These are phyloP conservation scores for Morphnarchus princeps DNA, from an alignment of 2,113 vertebrate genomes.

Conservation along the genomic window DNA sequence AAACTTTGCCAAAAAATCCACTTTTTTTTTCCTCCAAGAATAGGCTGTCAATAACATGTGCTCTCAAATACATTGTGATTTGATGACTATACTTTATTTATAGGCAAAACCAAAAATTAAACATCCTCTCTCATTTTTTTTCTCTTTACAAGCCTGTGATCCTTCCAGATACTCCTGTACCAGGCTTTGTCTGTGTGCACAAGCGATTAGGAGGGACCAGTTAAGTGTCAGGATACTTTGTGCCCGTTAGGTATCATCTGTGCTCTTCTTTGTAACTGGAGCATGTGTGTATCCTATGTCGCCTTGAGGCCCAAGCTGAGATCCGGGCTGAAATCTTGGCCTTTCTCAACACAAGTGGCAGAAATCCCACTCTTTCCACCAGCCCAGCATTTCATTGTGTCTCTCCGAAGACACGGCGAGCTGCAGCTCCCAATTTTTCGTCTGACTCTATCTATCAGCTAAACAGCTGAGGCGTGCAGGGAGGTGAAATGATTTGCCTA, in stretches of 20 bases:
- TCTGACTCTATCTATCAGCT: not conserved
- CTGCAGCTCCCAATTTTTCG: not conserved
- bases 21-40: constrained; percentile 60
- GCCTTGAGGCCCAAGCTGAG: not conserved
- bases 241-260: not conserved
- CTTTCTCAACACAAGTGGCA: not conserved
- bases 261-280: not conserved
- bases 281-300: not conserved
- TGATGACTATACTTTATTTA: constrained; percentile 68
- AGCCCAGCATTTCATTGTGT: not conserved
- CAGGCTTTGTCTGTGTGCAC: not conserved
- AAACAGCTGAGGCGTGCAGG: not conserved
- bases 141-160: not conserved
- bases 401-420: not conserved
- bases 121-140: not conserved
- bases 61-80: constrained; percentile 65
- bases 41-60: constrained; percentile 77
- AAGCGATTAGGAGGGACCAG: not conserved
- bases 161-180: not conserved
- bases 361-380: not conserved
- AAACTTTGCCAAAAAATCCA: constrained; percentile 75
- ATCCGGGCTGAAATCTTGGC: not conserved
- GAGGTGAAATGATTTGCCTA: not conserved
- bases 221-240: not conserved
- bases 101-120: constrained; percentile 53